Conservation (phyloP, 2,888 invertebrate species). For the Maniola hyperantus region DNA sequence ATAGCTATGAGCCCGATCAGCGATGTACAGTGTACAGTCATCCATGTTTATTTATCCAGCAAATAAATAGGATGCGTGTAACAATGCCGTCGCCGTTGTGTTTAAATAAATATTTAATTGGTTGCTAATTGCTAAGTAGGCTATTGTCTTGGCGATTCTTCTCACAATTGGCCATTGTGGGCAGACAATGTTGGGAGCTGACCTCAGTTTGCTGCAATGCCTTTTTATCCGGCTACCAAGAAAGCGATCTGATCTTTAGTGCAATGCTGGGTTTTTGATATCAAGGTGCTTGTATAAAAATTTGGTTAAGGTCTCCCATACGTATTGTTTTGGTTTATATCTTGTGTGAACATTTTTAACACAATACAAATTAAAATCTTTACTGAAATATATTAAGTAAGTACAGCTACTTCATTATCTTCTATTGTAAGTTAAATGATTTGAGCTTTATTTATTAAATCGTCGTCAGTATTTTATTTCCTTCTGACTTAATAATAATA, state of each 20-base stretch:
- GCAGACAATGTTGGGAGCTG: constrained; percentile 79
- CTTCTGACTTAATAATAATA: too few relatives aligned
- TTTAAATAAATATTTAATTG: constrained; percentile 74
- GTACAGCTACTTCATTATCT: not conserved
- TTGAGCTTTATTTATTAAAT: too few relatives aligned
- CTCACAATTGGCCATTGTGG: constrained; percentile 80
- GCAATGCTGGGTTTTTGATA: constrained; percentile 27
- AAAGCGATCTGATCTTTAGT: constrained; percentile 44
- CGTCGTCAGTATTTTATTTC: too few relatives aligned
- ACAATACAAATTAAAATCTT: not conserved
- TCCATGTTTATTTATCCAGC: constrained; percentile 52
- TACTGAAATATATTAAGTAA: not conserved
- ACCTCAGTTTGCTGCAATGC: constrained; percentile 71
- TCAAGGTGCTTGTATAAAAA: constrained; percentile 22
- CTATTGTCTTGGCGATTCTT: constrained; percentile 74
- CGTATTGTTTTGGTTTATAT: constrained; percentile 6
- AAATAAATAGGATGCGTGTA: constrained; percentile 49
- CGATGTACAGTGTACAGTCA: constrained; percentile 51
- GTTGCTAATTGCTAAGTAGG: constrained; percentile 72
- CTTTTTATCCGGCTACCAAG: constrained; percentile 52
- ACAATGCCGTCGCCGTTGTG: constrained; percentile 51
- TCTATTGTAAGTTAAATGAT: too few relatives aligned
- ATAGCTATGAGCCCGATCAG: constrained; percentile 38
- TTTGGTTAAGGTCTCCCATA: constrained; percentile 16
- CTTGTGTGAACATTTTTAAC: not conserved